phyloP scores from a whole-genome alignment of 2,888 invertebrate genomes.

The Papilio demoleus region DNA sequence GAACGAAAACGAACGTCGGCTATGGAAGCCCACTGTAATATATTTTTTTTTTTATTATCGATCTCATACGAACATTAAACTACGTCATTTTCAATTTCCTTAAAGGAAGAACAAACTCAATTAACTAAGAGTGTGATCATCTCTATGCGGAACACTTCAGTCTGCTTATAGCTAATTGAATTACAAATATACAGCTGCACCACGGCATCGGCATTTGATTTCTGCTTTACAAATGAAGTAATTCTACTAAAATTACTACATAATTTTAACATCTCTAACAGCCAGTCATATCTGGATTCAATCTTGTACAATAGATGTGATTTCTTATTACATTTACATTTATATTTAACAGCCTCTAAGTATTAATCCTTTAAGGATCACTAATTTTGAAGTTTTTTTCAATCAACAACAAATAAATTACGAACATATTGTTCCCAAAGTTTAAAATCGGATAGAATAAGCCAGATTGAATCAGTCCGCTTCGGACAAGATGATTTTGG shows the following conservation, averaged over 20 bases:
- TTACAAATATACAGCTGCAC: slow-evolving; percentile 1
- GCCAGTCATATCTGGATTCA: too few relatives aligned
- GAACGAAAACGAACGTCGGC: too few relatives aligned
- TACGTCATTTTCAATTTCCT: neutral
- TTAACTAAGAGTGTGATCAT: slow-evolving; percentile 18
- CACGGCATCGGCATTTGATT: neutral
- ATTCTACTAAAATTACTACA: too few relatives aligned
- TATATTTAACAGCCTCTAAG: too few relatives aligned
- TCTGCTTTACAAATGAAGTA: neutral
- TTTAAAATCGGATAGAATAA: slow-evolving; percentile 18
- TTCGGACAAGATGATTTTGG: slow-evolving; percentile 45
- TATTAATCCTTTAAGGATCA: too few relatives aligned
- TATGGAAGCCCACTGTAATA: too few relatives aligned
- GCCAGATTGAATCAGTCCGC: slow-evolving; percentile 10
- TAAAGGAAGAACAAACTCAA: neutral
- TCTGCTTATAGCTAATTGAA: slow-evolving; percentile 3
- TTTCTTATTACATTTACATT: too few relatives aligned
- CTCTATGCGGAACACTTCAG: neutral
- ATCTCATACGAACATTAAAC: neutral
- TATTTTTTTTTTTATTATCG: too few relatives aligned
- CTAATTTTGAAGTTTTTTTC: neutral
- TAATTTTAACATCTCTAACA: neutral
- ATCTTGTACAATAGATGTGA: too few relatives aligned
- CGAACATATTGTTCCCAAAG: neutral
- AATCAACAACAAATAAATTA: neutral